Conservation (phyloP, 2,797 vertebrate genomes). For the Clarias laeviceps region DNA sequence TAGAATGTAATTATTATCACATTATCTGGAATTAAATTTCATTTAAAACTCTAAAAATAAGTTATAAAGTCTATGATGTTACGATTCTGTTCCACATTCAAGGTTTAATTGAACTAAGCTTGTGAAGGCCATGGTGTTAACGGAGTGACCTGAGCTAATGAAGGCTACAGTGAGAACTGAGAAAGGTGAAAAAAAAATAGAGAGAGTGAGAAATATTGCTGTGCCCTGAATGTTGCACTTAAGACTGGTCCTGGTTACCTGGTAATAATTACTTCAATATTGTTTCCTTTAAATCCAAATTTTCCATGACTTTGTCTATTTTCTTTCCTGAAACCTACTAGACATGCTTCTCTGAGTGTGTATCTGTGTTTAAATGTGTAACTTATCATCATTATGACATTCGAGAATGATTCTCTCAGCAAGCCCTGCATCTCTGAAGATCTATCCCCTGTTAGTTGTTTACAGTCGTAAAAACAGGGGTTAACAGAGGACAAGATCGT, state of each 20-base stretch:
- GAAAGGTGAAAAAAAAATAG: neutral
- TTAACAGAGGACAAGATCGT: constrained; percentile 38
- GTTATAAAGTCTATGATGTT: neutral
- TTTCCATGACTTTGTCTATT: neutral
- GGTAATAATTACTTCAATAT: neutral
- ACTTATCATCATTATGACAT: constrained; percentile 76
- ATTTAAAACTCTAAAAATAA: neutral
- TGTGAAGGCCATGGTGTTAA: neutral
- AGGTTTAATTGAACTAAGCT: neutral
- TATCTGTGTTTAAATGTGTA: constrained; percentile 48
- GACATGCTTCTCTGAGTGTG: constrained; percentile 14
- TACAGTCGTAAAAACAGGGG: constrained; percentile 20
- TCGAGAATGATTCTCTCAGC: constrained; percentile 72
- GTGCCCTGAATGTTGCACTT: neutral
- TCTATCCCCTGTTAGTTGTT: constrained; percentile 46
- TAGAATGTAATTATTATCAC: too few relatives aligned
- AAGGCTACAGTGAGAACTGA: neutral
- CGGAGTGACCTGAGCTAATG: neutral
- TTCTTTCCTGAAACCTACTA: neutral
- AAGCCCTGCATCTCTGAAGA: constrained; percentile 62
- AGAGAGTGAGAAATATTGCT: neutral
- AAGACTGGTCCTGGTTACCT: neutral
- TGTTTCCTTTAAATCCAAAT: neutral
- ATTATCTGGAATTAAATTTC: too few relatives aligned
- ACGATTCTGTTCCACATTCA: neutral